A percentile compares a stretch with the other conserved stretches of the same genome.
Conservation (phyloP, 2,797 vertebrate genomes). For the Borostomias antarcticus region DNA sequence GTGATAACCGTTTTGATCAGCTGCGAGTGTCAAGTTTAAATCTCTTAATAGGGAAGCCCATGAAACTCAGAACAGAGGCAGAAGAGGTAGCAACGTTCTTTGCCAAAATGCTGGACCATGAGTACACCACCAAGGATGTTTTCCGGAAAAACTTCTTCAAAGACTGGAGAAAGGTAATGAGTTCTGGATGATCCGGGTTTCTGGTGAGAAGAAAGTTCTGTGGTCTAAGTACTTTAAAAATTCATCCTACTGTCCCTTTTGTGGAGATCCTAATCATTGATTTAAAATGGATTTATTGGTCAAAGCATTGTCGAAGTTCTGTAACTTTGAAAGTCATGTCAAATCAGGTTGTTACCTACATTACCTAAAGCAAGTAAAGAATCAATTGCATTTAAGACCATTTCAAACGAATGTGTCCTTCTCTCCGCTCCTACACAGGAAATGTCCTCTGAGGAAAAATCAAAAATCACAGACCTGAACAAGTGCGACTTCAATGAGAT, state of each 20-base stretch:
- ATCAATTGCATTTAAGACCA: background rate
- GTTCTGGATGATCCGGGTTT: background rate
- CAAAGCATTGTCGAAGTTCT: no score
- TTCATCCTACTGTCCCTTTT: background rate
- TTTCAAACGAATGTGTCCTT: background rate
- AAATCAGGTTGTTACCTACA: background rate
- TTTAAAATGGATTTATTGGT: no score
- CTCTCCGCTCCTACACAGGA: conserved; percentile 78
- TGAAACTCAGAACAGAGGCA: conserved; percentile 90
- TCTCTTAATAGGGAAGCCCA: conserved; percentile 81
- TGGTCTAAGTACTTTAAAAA: background rate
- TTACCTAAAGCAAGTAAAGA: background rate
- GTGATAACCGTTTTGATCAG: background rate
- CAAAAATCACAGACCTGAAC: conserved; percentile 86
- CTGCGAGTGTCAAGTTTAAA: background rate
- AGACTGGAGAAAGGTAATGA: conserved; percentile 93
- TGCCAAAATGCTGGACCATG: conserved; percentile 98
- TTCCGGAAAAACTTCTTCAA: conserved; percentile 99
- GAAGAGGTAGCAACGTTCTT: conserved; percentile 99
- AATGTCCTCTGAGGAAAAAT: conserved; percentile 95
- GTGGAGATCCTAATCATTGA: no score
- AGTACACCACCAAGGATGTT: conserved; percentile 98
- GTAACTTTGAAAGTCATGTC: no score
- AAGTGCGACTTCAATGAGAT: conserved; percentile 95
- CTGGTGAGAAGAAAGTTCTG: background rate